Conservation (phyloP, 2,888 invertebrate genomes). For the Phalera bucephala region DNA sequence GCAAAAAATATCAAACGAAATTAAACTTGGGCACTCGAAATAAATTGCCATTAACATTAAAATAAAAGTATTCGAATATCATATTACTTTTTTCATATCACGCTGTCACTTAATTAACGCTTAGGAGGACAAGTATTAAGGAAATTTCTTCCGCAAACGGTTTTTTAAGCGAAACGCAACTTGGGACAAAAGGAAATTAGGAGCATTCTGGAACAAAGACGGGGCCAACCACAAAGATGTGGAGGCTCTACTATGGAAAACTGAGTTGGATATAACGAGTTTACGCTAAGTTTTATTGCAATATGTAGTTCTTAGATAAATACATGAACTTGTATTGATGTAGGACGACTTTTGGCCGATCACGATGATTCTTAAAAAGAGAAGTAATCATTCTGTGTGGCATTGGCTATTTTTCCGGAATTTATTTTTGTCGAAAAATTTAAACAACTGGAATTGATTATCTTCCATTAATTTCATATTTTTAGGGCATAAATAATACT, state of each 20-base stretch:
- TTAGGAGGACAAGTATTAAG: slow-evolving; percentile 29
- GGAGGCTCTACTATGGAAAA: slow-evolving; percentile 20
- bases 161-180: slow-evolving; percentile 33
- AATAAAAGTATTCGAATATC: slow-evolving; percentile 25
- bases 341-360: too few species aligned
- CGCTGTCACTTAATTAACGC: slow-evolving; percentile 45
- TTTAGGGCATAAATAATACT: too few species aligned
- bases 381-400: too few species aligned
- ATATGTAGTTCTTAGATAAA: too few species aligned
- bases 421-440: too few species aligned
- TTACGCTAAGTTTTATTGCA: not conserved
- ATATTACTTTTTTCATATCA: slow-evolving; percentile 26
- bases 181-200: slow-evolving; percentile 43
- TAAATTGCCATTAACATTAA: slow-evolving; percentile 38
- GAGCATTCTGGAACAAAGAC: slow-evolving; percentile 34
- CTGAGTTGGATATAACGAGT: not conserved
- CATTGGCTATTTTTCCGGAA: too few species aligned
- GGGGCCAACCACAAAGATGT: slow-evolving; percentile 33
- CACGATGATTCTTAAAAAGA: too few species aligned
- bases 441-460: too few species aligned
- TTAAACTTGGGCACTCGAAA: slow-evolving; percentile 21
- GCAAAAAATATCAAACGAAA: too few species aligned
- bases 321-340: too few species aligned
- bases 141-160: slow-evolving; percentile 26
- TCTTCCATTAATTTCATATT: too few species aligned